Evolutionary conservation across 2,113 vertebrate species (phyloP).

Genomic region (Beaufortia kweichowensis): DNA sequence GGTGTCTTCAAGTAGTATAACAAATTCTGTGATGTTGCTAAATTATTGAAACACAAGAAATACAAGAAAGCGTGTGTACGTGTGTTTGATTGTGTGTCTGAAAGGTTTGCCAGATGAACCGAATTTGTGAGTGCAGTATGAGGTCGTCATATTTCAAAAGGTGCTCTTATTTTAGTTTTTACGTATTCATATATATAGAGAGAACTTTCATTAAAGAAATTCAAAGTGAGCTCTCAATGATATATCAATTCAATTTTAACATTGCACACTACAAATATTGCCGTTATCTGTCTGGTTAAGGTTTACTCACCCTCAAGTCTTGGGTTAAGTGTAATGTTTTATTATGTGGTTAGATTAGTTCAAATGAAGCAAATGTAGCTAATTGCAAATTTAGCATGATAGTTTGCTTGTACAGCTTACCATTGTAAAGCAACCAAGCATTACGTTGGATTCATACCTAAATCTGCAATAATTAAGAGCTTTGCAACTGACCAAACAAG

Average conservation of each 20-base stretch:
- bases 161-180: slow-evolving; percentile 69
- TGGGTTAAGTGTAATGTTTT: background rate
- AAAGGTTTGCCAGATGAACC: slow-evolving; percentile 40
- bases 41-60: slow-evolving; percentile 61
- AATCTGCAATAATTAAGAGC: slow-evolving; percentile 48
- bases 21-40: slow-evolving; percentile 62
- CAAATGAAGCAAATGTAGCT: background rate
- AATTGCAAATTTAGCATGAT: slow-evolving; percentile 12
- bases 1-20: slow-evolving; percentile 52
- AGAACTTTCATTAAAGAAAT: background rate
- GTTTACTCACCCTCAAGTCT: background rate
- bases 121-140: slow-evolving; percentile 14
- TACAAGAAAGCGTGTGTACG: slow-evolving; percentile 46
- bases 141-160: slow-evolving; percentile 52
- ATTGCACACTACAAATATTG: background rate
- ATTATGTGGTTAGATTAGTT: background rate
- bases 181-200: slow-evolving; percentile 45
- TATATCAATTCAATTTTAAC: background rate
- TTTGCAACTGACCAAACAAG: slow-evolving; percentile 38
- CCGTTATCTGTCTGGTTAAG: background rate
- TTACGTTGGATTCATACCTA: slow-evolving; percentile 15
- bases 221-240: background rate
- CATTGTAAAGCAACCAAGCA: slow-evolving; percentile 20
- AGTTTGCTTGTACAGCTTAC: background rate
- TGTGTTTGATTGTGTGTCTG: slow-evolving; percentile 42